Evolutionary conservation across 2,888 invertebrate species (phyloP).

Genomic region (Drosophila prostipennis): DNA sequence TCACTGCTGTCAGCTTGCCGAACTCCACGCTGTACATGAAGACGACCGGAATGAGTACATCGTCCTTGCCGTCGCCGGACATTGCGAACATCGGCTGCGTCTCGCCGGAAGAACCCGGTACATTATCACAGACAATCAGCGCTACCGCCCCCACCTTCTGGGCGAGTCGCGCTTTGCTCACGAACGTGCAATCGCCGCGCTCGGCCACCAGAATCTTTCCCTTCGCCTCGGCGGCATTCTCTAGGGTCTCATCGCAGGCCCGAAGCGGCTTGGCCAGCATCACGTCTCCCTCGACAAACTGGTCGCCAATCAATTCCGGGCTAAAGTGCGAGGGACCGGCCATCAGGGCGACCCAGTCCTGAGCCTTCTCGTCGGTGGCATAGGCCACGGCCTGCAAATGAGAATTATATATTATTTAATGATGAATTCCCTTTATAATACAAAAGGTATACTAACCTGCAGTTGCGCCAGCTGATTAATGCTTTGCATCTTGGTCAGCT

Average conservation of each 20-base stretch:
- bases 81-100: constrained; percentile 96
- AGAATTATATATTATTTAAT: neutral
- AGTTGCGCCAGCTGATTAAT: constrained; percentile 83
- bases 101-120: constrained; percentile 89
- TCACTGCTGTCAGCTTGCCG: constrained; percentile 86
- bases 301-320: constrained; percentile 88
- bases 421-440: neutral
- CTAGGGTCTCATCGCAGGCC: constrained; percentile 86
- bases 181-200: constrained; percentile 96
- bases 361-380: constrained; percentile 80
- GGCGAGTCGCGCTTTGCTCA: constrained; percentile 94
- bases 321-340: constrained; percentile 98
- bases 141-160: constrained; percentile 93
- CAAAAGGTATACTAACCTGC: constrained; percentile 72
- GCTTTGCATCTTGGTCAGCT: constrained; percentile 90
- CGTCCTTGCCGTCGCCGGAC: constrained; percentile 96
- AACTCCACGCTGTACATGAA: constrained; percentile 94
- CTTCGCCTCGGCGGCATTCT: constrained; percentile 86
- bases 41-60: constrained; percentile 95
- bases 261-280: constrained; percentile 89
- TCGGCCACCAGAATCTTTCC: constrained; percentile 94
- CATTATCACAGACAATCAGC: constrained; percentile 94
- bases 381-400: constrained; percentile 83
- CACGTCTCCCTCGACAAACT: constrained; percentile 87
- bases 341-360: constrained; percentile 85